A percentile compares a stretch with the other conserved stretches of the same genome.
These are phyloP conservation scores for Drosophila nebulosa DNA, from an alignment of 1,140 invertebrate genomes.

Conservation along the genomic window DNA sequence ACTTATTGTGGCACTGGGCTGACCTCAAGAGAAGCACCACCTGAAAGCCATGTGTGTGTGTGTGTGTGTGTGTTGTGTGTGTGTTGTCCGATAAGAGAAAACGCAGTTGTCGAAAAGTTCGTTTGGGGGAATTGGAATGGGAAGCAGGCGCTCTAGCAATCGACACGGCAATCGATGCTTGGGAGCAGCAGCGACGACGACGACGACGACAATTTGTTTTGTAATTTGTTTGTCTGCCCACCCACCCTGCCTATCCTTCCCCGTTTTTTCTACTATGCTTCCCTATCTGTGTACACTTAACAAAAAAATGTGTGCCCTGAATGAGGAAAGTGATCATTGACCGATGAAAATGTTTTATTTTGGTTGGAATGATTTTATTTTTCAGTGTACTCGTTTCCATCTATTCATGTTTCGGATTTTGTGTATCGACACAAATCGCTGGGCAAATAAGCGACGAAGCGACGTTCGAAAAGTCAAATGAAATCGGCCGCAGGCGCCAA, in stretches of 20 bases:
- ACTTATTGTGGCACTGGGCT: conserved; percentile 16
- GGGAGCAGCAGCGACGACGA: background rate
- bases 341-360: too few relatives aligned
- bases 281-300: background rate
- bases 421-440: conserved; percentile 49
- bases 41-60: conserved; percentile 18
- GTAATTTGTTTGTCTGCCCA: conserved; percentile 69
- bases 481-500: conserved; percentile 52
- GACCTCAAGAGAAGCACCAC: conserved; percentile 12
- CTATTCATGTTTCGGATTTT: conserved; percentile 27
- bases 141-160: conserved; percentile 22
- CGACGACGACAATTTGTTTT: conserved; percentile 69
- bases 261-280: too few relatives aligned
- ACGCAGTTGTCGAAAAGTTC: conserved; percentile 28
- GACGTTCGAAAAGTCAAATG: conserved; percentile 45
- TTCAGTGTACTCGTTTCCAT: conserved; percentile 25
- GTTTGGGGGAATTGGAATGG: too few relatives aligned
- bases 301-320: background rate
- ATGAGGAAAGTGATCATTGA: background rate
- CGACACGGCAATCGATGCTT: conserved; percentile 35
- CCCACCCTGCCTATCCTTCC: background rate
- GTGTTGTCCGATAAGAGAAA: conserved; percentile 28
- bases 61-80: background rate
- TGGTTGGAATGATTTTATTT: too few relatives aligned
- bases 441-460: conserved; percentile 41